phyloP scores from a whole-genome alignment of 2,113 vertebrate species.

The Pogonocichla stellata region DNA sequence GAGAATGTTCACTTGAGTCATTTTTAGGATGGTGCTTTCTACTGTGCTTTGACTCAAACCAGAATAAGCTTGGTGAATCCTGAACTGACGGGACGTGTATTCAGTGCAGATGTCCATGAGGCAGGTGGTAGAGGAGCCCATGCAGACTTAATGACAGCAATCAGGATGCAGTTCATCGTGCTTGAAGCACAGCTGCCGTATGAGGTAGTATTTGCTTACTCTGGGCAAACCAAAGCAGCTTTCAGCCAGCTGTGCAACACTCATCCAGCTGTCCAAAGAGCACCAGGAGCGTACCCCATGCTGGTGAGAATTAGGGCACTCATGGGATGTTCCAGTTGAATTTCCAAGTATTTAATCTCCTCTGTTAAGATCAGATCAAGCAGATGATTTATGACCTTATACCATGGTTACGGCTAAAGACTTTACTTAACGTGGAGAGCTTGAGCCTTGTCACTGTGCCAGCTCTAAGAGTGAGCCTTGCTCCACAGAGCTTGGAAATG shows the following conservation, averaged over 20 bases:
- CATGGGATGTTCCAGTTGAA: background rate
- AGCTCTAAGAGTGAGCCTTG: background rate
- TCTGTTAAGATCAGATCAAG: background rate
- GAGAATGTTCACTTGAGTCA: background rate
- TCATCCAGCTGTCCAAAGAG: background rate
- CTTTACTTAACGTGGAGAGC: rapidly evolving
- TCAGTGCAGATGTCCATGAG: background rate
- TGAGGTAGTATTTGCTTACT: background rate
- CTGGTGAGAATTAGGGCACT: background rate
- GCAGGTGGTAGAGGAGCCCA: background rate
- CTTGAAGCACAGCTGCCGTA: background rate
- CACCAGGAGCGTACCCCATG: rapidly evolving
- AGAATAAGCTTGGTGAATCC: background rate
- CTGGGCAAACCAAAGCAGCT: background rate
- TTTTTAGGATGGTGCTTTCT: background rate
- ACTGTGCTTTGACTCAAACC: background rate
- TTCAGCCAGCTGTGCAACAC: background rate
- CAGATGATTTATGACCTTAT: background rate
- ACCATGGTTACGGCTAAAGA: no score
- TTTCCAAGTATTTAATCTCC: background rate
- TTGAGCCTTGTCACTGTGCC: background rate
- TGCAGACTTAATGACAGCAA: background rate
- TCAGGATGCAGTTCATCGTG: background rate
- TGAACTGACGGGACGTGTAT: rapidly evolving
- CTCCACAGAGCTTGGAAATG: background rate